These are phyloP conservation scores for Macaria notata DNA, from an alignment of 2,888 invertebrate species.

Conservation along the genomic window DNA sequence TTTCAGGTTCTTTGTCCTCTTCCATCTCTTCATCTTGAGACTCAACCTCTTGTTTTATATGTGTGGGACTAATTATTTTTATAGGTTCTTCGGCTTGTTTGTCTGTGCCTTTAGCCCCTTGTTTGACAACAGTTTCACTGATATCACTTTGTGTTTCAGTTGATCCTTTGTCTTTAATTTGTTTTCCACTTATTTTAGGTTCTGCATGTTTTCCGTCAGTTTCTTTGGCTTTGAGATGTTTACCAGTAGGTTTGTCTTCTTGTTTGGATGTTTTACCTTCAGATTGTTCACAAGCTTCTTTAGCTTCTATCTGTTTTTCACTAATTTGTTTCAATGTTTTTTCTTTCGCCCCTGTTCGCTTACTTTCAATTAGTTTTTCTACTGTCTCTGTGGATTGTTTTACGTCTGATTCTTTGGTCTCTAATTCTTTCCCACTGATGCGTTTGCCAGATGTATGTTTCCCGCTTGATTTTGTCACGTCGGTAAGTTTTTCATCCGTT, in stretches of 20 bases:
- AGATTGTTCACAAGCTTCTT: not conserved
- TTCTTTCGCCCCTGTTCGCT: not conserved
- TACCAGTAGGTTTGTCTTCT: not conserved
- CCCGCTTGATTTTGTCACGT: not conserved
- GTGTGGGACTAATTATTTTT: not conserved
- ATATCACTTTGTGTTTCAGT: not conserved
- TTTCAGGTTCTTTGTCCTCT: not conserved
- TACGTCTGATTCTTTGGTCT: not conserved
- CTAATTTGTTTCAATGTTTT: conserved; percentile 1
- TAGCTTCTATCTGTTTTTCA: not conserved
- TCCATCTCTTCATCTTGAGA: conserved; percentile 1
- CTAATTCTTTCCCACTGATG: not conserved
- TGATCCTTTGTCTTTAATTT: not conserved
- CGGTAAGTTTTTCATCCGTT: not conserved
- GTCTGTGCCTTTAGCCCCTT: not conserved
- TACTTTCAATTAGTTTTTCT: not conserved
- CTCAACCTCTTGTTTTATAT: not conserved
- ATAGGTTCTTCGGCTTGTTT: not conserved
- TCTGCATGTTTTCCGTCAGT: not conserved
- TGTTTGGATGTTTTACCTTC: not conserved
- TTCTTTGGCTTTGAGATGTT: not conserved
- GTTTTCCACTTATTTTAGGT: not conserved
- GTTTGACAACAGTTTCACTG: not conserved
- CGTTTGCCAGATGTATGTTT: conserved; percentile 3
- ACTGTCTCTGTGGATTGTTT: not conserved